Percentiles rank a stretch among this genome's conserved stretches.
Evolutionary conservation across 2,888 invertebrate species (phyloP).

Genomic region (Andrena trimmerana): DNA sequence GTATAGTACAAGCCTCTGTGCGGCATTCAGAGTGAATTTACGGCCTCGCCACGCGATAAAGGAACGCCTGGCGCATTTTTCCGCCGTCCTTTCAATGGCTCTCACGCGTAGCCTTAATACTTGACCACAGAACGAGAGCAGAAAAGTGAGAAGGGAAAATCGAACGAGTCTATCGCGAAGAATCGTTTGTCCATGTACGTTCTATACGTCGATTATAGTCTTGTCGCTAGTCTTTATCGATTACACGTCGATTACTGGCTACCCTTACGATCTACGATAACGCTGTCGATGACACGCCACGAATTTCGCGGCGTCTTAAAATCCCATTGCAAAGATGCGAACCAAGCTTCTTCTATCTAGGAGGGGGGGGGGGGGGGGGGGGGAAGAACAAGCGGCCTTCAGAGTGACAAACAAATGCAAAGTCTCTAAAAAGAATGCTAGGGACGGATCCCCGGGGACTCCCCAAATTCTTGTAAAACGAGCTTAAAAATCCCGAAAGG

Average conservation of each 20-base stretch:
- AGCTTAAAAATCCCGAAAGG: no score
- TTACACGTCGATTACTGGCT: conserved; percentile 35
- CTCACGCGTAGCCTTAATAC: conserved; percentile 14
- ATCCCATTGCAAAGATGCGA: no score
- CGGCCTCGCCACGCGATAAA: conserved; percentile 51
- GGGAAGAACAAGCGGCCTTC: no score
- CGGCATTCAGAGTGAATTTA: conserved; percentile 66
- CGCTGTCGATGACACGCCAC: conserved; percentile 9
- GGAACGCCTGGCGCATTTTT: conserved; percentile 44
- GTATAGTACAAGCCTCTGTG: conserved; percentile 73
- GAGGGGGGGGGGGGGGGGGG: no score
- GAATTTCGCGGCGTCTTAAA: no score
- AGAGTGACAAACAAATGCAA: no score
- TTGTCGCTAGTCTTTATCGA: conserved; percentile 33
- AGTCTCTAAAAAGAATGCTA: no score
- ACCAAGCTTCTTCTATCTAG: no score
- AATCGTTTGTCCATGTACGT: conserved; percentile 8
- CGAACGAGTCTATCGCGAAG: background rate
- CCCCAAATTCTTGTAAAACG: no score
- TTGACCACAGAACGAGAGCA: background rate
- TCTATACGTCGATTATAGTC: conserved; percentile 34
- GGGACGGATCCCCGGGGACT: no score
- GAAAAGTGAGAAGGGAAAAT: background rate
- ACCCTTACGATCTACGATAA: conserved; percentile 40
- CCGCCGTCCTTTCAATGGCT: conserved; percentile 26